Conservation (phyloP, 2,797 vertebrate species). For the Saxicola maurus region DNA sequence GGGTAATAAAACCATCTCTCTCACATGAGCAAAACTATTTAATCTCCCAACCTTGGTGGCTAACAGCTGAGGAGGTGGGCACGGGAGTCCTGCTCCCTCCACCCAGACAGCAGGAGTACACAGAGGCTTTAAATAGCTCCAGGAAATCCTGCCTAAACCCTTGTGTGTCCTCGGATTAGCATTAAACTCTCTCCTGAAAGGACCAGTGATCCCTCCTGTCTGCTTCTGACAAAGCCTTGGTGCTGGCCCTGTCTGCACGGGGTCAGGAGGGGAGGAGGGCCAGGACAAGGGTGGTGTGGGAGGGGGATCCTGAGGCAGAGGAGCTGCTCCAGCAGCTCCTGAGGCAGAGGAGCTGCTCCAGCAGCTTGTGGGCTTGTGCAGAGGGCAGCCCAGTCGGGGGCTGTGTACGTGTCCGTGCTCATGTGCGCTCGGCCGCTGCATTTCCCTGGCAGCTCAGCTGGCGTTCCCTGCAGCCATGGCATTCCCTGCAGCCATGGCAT, state of each 20-base stretch:
- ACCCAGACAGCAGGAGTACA: not conserved
- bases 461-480: accelerated
- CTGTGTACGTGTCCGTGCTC: not conserved
- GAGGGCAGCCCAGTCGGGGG: accelerated
- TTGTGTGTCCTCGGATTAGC: constrained; percentile 24
- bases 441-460: not conserved
- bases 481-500: accelerated
- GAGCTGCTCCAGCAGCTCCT: not conserved
- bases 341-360: not conserved
- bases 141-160: constrained; percentile 55
- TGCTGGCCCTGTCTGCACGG: not conserved
- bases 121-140: not conserved
- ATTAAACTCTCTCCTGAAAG: constrained; percentile 26
- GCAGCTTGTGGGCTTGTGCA: accelerated
- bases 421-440: accelerated
- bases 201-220: constrained; percentile 7
- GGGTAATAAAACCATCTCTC: not conserved
- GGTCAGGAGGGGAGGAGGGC: not conserved
- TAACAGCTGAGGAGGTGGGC: not conserved
- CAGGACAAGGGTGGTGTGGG: accelerated
- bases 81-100: not conserved
- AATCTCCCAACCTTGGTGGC: accelerated
- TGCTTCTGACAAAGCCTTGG: not conserved
- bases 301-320: not conserved
- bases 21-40: not conserved